A percentile compares a stretch with the other conserved stretches of the same genome.
Evolutionary conservation across 2,113 vertebrate species (phyloP).

Genomic region (Cephalopholis sonnerati): DNA sequence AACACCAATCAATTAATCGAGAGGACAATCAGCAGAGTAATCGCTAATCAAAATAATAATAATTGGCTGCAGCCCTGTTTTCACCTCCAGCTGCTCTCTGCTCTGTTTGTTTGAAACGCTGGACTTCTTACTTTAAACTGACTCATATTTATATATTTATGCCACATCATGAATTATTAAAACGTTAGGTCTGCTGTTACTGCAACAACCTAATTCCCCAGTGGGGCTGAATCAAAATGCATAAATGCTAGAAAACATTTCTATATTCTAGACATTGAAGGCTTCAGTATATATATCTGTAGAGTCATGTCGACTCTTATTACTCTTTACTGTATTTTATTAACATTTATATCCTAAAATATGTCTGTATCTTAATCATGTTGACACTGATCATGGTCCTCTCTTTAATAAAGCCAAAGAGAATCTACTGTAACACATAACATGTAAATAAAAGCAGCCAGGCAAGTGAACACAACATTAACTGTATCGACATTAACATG

Average conservation of each 20-base stretch:
- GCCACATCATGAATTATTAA: conserved; percentile 41
- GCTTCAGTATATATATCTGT: background rate
- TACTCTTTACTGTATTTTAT: background rate
- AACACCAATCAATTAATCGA: no score
- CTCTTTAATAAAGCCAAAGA: conserved; percentile 1
- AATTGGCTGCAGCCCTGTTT: background rate
- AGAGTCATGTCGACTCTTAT: background rate
- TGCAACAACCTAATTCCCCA: conserved; percentile 14
- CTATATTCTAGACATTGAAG: background rate
- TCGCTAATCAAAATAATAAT: background rate
- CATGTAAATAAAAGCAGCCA: background rate
- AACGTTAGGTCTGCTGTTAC: conserved; percentile 5
- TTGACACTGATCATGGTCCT: background rate
- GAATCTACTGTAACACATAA: background rate
- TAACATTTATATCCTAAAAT: background rate
- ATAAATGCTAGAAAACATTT: background rate
- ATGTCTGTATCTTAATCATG: background rate
- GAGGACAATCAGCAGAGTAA: background rate
- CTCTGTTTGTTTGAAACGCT: conserved; percentile 13
- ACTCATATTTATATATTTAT: conserved; percentile 32
- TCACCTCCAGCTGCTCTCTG: background rate
- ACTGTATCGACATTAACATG: conserved; percentile 9
- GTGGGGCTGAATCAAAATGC: conserved; percentile 16
- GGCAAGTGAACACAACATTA: background rate
- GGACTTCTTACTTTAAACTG: conserved; percentile 23